Conservation (phyloP, 2,888 invertebrate genomes). For the Lepidochitona cinerea region DNA sequence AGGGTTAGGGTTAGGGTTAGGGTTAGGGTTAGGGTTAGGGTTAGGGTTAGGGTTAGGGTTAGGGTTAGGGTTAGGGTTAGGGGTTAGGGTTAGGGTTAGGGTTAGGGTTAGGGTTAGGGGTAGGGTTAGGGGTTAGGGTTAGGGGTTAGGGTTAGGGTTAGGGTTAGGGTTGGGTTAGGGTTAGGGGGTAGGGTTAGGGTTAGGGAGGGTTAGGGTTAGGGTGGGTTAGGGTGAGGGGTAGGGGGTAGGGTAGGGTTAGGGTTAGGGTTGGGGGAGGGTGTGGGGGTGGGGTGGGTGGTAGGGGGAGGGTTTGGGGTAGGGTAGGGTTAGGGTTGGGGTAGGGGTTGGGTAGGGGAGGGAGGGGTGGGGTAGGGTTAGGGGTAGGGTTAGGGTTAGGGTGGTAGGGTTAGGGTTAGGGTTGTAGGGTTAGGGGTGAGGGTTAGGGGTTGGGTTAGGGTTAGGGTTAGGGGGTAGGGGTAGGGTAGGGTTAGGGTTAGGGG, state of each 20-base stretch:
- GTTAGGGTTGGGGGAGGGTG: constrained; percentile 24
- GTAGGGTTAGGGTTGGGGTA: constrained; percentile 30
- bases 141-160: constrained; percentile 33
- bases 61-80: constrained; percentile 26
- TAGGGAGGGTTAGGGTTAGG: constrained; percentile 21
- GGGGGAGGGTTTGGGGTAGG: constrained; percentile 34
- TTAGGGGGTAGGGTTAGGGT: constrained; percentile 22
- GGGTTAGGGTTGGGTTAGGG: constrained; percentile 24
- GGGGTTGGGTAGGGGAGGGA: constrained; percentile 36
- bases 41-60: constrained; percentile 18
- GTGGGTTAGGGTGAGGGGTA: constrained; percentile 19
- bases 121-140: constrained; percentile 35
- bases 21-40: constrained; percentile 40
- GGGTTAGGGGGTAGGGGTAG: constrained; percentile 11
- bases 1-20: constrained; percentile 34
- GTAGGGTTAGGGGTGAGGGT: constrained; percentile 41
- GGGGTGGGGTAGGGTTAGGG: constrained; percentile 17
- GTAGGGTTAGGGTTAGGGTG: constrained; percentile 37
- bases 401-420: constrained; percentile 42
- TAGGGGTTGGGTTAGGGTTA: constrained; percentile 30
- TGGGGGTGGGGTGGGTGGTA: constrained; percentile 6
- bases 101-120: constrained; percentile 37
- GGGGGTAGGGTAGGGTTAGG: constrained; percentile 16
- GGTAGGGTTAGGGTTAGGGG: constrained; percentile 32
- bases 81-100: constrained; percentile 25